Percentiles rank a stretch among this genome's conserved stretches.
These are phyloP conservation scores for western clawed frog (Xenopus tropicalis) DNA, from an alignment of 2,113 vertebrate genomes.

Conservation along the genomic window UCB_Xtro_10.0 CM004447.2:143249501-143250000, in stretches of 20 bases:
- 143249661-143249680: constrained; percentile 93
- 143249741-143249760: constrained; percentile 98
- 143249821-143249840: constrained; percentile 70
- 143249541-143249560: constrained; percentile 93
- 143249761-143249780: constrained; percentile 71
- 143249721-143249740: constrained; percentile 92
- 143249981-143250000: constrained; percentile 59
- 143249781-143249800: constrained; percentile 21
- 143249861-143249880: too few relatives aligned
- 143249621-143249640: constrained; percentile 99
- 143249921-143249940: too few relatives aligned
- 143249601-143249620: constrained; percentile 92
- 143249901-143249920: too few relatives aligned
- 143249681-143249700: constrained; percentile 98
- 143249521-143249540: constrained; percentile 67
- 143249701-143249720: constrained; percentile 95
- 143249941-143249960: too few relatives aligned
- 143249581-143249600: constrained; percentile 97
- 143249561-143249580: constrained; percentile 99
- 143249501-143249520: too few relatives aligned
- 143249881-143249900: too few relatives aligned
- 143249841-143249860: constrained; percentile 61
- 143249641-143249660: constrained; percentile 98
- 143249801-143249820: constrained; percentile 56
- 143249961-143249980: constrained; percentile 26